Conservation (phyloP, 2,797 vertebrate species). For the Helostoma temminkii region DNA sequence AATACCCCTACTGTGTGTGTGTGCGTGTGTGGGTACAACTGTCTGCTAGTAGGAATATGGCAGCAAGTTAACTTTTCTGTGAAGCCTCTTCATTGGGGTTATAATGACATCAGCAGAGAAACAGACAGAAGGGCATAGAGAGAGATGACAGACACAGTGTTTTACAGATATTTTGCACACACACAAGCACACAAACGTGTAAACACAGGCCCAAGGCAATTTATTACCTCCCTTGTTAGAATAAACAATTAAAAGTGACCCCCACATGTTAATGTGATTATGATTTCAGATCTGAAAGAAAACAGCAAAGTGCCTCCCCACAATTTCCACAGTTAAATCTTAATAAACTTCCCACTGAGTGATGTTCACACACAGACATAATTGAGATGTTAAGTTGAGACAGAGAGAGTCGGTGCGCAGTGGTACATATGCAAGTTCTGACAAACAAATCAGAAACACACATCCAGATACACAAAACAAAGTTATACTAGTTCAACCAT, state of each 20-base stretch:
- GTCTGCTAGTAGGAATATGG: constrained; percentile 53
- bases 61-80: constrained; percentile 49
- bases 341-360: constrained; percentile 38
- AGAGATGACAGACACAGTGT: neutral
- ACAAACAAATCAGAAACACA: constrained; percentile 16
- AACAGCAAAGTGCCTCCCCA: constrained; percentile 41
- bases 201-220: constrained; percentile 2
- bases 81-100: constrained; percentile 41
- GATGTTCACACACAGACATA: constrained; percentile 35
- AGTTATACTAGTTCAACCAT: neutral
- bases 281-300: constrained; percentile 46
- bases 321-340: constrained; percentile 39
- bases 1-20: constrained; percentile 42
- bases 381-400: constrained; percentile 59
- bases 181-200: neutral
- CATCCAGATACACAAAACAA: constrained; percentile 15
- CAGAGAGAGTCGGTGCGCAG: constrained; percentile 16
- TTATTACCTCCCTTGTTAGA: constrained; percentile 33
- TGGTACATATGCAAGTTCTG: constrained; percentile 34
- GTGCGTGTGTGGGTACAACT: constrained; percentile 23
- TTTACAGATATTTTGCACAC: constrained; percentile 7
- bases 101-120: constrained; percentile 24
- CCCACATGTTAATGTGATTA: constrained; percentile 39
- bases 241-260: constrained; percentile 41
- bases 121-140: constrained; percentile 14